Evolutionary conservation across 1,140 invertebrate genomes (phyloP).

Genomic region (Lethrus apterus): DNA sequence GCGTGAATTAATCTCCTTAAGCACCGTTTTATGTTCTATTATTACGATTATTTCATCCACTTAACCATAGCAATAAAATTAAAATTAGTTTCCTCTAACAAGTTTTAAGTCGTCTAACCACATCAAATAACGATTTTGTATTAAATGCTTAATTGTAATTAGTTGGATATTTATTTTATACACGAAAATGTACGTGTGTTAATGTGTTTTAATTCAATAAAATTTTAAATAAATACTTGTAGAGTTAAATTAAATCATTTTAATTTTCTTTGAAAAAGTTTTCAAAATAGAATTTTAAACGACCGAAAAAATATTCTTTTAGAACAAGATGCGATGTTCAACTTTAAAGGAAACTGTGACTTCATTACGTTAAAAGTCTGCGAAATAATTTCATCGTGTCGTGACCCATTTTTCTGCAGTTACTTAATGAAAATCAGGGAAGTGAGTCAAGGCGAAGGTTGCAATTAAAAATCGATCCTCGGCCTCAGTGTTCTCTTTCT

Average conservation of each 20-base stretch:
- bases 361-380: too few species aligned
- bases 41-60: slow-evolving; percentile 19
- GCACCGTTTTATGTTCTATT: slow-evolving; percentile 15
- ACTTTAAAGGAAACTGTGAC: too few species aligned
- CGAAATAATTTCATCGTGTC: too few species aligned
- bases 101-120: slow-evolving; percentile 14
- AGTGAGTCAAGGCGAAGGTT: slow-evolving; percentile 44
- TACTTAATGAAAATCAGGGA: slow-evolving; percentile 39
- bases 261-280: too few species aligned
- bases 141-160: slow-evolving; percentile 10
- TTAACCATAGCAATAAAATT: slow-evolving; percentile 19
- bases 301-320: too few species aligned
- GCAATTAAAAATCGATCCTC: slow-evolving; percentile 44
- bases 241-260: too few species aligned
- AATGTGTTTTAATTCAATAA: too few species aligned
- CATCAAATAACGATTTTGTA: slow-evolving; percentile 7
- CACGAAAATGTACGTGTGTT: too few species aligned
- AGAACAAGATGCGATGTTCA: too few species aligned
- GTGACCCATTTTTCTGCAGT: slow-evolving; percentile 14
- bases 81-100: slow-evolving; percentile 17
- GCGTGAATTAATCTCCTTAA: too few species aligned
- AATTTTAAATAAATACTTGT: too few species aligned
- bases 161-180: slow-evolving; percentile 13
- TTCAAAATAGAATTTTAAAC: too few species aligned
- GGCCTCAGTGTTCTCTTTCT: slow-evolving; percentile 29